Conservation (phyloP, 2,113 vertebrate genomes). For the Pipra filicauda region DNA sequence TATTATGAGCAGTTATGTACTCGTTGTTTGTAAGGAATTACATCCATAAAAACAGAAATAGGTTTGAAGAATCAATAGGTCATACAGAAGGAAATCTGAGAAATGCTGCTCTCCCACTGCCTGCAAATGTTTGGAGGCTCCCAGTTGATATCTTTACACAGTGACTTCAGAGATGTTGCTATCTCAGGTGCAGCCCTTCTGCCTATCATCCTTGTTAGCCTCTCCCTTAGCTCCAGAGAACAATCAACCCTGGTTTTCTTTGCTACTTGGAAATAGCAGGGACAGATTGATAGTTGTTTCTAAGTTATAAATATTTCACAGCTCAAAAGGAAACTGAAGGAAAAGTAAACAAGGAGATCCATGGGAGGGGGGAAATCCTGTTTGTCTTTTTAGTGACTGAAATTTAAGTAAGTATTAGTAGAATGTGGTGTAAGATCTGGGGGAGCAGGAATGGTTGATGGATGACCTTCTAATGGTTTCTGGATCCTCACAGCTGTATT, state of each 20-base stretch:
- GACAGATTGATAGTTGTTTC: background rate
- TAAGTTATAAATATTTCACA: constrained; percentile 37
- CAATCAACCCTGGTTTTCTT: background rate
- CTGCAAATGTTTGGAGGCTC: background rate
- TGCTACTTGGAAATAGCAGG: background rate
- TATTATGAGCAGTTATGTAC: background rate
- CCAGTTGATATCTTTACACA: background rate
- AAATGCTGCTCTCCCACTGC: background rate
- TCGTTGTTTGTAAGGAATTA: background rate
- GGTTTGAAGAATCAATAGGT: background rate
- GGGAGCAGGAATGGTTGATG: background rate
- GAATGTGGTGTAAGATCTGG: background rate
- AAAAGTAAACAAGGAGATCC: background rate
- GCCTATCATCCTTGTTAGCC: background rate
- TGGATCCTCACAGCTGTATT: background rate
- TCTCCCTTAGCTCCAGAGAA: background rate
- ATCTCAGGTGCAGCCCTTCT: background rate
- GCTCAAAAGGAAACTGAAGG: background rate
- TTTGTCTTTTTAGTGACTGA: background rate
- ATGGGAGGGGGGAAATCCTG: background rate
- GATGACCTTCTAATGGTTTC: background rate
- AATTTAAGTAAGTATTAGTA: constrained; percentile 22
- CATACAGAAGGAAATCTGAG: background rate
- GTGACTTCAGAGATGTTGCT: background rate
- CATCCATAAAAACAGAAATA: background rate